phyloP scores from a whole-genome alignment of 2,888 invertebrate genomes.

The Tricholauxania praeusta region DNA sequence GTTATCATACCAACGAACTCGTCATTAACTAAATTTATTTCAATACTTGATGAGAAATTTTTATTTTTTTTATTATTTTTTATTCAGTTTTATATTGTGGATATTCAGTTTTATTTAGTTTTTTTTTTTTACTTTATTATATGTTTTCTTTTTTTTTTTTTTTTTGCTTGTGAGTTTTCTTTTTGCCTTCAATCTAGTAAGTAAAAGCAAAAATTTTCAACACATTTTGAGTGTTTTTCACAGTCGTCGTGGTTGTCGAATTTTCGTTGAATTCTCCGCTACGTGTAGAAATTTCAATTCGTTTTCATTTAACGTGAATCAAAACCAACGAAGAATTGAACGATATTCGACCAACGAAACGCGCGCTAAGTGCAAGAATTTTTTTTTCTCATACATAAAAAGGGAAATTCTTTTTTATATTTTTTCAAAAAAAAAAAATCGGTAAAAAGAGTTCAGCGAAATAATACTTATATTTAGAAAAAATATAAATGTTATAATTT shows the following conservation, averaged over 20 bases:
- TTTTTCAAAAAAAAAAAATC: no score
- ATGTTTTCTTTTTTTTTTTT: slow-evolving; percentile 8
- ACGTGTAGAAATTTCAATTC: slow-evolving; percentile 11
- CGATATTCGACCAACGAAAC: slow-evolving; percentile 53
- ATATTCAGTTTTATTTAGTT: neutral
- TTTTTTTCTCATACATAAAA: no score
- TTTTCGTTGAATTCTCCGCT: neutral
- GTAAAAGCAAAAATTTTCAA: neutral
- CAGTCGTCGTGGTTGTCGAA: slow-evolving; percentile 1
- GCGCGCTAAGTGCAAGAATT: slow-evolving; percentile 41
- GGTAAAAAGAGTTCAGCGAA: no score
- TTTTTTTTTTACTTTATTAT: slow-evolving; percentile 2
- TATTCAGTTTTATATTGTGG: neutral
- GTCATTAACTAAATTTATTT: slow-evolving; percentile 35
- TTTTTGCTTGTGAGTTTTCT: neutral
- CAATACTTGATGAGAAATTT: neutral
- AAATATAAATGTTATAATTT: no score
- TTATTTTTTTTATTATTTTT: neutral
- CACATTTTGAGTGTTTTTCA: neutral
- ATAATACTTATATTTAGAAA: no score
- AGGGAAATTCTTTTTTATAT: no score
- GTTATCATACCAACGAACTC: slow-evolving; percentile 3
- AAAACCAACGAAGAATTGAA: slow-evolving; percentile 47
- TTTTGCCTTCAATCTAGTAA: neutral
- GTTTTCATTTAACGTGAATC: slow-evolving; percentile 18